Evolutionary conservation across 1,140 invertebrate species (phyloP), one percentile per base, ranked within the genome.

Genomic region (Brachionus paranguensis): DNA sequence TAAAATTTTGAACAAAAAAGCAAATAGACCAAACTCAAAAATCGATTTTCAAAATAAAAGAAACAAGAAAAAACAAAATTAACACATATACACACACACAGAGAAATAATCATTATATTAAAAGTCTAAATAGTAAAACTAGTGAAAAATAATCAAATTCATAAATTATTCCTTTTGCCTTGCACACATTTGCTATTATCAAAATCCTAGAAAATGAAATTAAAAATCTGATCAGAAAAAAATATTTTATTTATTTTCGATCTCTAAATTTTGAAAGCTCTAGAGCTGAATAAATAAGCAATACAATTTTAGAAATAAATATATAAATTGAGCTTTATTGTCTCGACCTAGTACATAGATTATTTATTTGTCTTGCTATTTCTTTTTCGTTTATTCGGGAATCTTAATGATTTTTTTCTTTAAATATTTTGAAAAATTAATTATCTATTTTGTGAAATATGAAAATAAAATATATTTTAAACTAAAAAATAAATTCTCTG

Each of bases 121-220:
- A 72, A 72, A 41, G 17, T 72, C 41, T 43, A 43, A 72, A 47
- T 43, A 72, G n/a, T 43, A 72, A 72, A 72, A 43, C 33, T 43
- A 20, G 41, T 20, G 41, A 37, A 72, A 72, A 72, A 68, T 68
- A 68, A 72, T 72, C 37, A 72, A 43, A 72, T 72, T 8, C 68
- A 72, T 72, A 72, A 72, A 72, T 72, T 72, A 72, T 72, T 72
- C 68, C 68, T 70, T 70, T 70, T 70, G 29, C 10, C 29, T 20
- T 60, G 53, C 20, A 60, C 20, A 60, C 53, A 60, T 60, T 60
- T 60, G n/a, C 17, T 60, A 20, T 60, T 60, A 20, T 60, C 53
- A 60, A 60, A 60, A 60, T 60, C 17, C 53, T 20, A 60, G 17
- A 60, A 60, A 60, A 60, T 24, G 17, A 60, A 60, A 20, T 60